Evolutionary conservation across 2,888 invertebrate genomes (phyloP), one percentile per base, ranked within the genome.

Genomic region (Xestoiulus laeticollis): DNA sequence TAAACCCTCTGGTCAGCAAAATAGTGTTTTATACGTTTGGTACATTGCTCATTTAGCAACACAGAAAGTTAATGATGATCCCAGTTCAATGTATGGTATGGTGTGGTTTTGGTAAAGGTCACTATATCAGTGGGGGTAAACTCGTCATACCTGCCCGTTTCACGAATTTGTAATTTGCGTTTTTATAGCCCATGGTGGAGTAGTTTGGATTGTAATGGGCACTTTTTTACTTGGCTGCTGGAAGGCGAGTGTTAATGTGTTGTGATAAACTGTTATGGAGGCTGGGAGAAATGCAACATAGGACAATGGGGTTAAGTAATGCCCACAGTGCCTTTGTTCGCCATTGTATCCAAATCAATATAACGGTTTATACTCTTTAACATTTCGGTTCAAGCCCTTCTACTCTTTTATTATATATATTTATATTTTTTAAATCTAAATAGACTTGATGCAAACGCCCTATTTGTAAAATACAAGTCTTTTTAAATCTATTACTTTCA

Each of bases 241-340:
- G 30, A 3, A 78, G 26, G 22, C 2, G 78, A 78, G 30, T 78
- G 78, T 78, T 30, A 22, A 2, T 30, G 78, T 30, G 78, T 30
- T 78, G 10, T 30, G 30, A 1, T 30, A 12, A 78, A 14, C 78
- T 78, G 78, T 78, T 78, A 78, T 78, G 78, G 30, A 30, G 78
- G 26, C 78, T 78, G 26, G 78, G 30, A 78, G 30, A 78, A 78
- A 78, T 78, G 78, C 78, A 78, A 78, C 78, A 78, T 30, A 30
- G 78, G 78, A 78, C 78, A 78, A 78, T 26, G 38, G 78, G 78
- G 26, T 78, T 78, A 78, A 0, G 78, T 78, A 10, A 22, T 6
- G 22, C 78, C 78, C 78, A 14, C 22, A 78, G 78, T 78, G 78
- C 78, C 78, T 78, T 78, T 78, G 78, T 78, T 78, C 78, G 78